Conservation (phyloP, 2,797 vertebrate genomes). For the Labeo calbasu region DNA sequence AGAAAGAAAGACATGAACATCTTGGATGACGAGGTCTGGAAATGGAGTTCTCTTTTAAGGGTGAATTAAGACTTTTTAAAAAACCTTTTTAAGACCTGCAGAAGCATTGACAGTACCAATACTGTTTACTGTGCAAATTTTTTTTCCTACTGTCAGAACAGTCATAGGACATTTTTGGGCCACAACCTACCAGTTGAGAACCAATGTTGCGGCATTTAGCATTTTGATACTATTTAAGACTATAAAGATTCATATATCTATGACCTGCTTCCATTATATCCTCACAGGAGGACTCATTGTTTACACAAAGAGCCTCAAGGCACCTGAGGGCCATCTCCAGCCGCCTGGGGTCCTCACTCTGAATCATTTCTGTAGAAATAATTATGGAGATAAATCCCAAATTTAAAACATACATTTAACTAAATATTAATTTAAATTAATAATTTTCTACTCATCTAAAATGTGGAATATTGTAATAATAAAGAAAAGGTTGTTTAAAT, state of each 20-base stretch:
- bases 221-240: background rate
- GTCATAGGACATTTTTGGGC: background rate
- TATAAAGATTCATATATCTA: background rate
- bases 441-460: background rate
- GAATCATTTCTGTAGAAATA: slow-evolving; percentile 73
- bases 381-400: background rate
- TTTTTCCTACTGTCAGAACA: no score
- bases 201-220: background rate
- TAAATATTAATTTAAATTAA: background rate
- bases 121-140: background rate
- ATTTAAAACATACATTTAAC: background rate
- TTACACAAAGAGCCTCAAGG: slow-evolving; percentile 79
- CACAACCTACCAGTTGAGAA: background rate
- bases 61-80: background rate
- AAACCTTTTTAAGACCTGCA: background rate
- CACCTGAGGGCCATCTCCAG: slow-evolving; percentile 76
- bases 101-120: background rate
- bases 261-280: slow-evolving; percentile 77
- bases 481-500: background rate
- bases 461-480: background rate
- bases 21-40: no score
- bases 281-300: slow-evolving; percentile 71
- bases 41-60: no score
- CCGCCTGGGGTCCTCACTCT: slow-evolving; percentile 64
- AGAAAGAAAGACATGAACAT: no score